Evolutionary conservation across 2,113 vertebrate genomes (phyloP).

Genomic region (Microcebus griseorufus): DNA sequence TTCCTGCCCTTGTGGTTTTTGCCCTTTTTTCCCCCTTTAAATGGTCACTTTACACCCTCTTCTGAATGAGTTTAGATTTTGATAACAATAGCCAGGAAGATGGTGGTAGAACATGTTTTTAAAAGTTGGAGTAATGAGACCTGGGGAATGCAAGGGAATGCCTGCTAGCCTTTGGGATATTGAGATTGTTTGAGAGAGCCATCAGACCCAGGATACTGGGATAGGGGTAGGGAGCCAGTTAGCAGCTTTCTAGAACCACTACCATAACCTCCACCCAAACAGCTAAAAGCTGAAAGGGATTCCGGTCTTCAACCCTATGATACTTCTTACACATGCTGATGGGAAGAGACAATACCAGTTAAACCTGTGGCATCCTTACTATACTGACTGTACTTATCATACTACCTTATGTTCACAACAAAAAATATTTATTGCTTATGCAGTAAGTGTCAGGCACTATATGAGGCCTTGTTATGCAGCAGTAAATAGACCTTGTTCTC

Average conservation of each 20-base stretch:
- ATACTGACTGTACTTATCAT: neutral
- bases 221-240: neutral
- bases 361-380: neutral
- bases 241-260: neutral
- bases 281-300: neutral
- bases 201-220: neutral
- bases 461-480: neutral
- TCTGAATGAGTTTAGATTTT: conserved; percentile 11
- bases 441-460: neutral
- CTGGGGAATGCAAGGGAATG: neutral
- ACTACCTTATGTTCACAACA: neutral
- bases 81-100: neutral
- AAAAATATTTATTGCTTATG: neutral
- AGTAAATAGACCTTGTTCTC: neutral
- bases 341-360: neutral
- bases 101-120: neutral
- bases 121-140: neutral
- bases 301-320: neutral
- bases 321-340: neutral
- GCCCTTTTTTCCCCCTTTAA: neutral
- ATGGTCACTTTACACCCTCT: neutral
- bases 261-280: neutral
- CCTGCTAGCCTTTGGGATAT: neutral
- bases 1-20: neutral
- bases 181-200: neutral